phyloP scores from a whole-genome alignment of 2,888 invertebrate genomes.

The Oscheius onirici region DNA sequence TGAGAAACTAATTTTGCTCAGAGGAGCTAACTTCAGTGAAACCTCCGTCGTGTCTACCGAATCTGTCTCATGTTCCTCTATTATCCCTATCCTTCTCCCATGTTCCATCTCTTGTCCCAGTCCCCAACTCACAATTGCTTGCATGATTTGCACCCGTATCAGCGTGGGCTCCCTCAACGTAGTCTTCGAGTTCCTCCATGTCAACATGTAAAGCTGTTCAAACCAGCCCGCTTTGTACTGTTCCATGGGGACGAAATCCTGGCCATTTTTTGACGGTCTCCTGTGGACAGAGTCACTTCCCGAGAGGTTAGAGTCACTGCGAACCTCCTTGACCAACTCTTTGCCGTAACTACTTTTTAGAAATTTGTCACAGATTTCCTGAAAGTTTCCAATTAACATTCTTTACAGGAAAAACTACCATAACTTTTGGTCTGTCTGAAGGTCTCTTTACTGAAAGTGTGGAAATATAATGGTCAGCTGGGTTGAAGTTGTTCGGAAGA shows the following conservation, averaged over 20 bases:
- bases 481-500: conserved; percentile 70
- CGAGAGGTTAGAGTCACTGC: not conserved
- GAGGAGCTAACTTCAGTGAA: too few species aligned
- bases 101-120: not conserved
- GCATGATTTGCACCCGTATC: conserved; percentile 86
- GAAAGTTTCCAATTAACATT: not conserved
- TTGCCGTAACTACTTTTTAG: conserved; percentile 40
- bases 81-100: too few species aligned
- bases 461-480: conserved; percentile 72
- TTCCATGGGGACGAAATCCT: not conserved
- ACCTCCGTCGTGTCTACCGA: too few species aligned
- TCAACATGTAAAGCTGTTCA: conserved; percentile 86
- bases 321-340: conserved; percentile 36
- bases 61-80: too few species aligned
- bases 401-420: not conserved
- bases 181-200: conserved; percentile 91
- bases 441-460: conserved; percentile 55
- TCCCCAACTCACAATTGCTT: conserved; percentile 82
- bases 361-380: conserved; percentile 44
- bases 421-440: conserved; percentile 22
- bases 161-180: conserved; percentile 89
- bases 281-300: too few species aligned
- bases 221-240: conserved; percentile 77
- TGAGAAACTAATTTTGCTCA: too few species aligned
- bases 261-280: too few species aligned